Percentiles rank a stretch among this genome's conserved stretches.
Conservation (phyloP, 2,888 invertebrate genomes). For the Anodontia alba region DNA sequence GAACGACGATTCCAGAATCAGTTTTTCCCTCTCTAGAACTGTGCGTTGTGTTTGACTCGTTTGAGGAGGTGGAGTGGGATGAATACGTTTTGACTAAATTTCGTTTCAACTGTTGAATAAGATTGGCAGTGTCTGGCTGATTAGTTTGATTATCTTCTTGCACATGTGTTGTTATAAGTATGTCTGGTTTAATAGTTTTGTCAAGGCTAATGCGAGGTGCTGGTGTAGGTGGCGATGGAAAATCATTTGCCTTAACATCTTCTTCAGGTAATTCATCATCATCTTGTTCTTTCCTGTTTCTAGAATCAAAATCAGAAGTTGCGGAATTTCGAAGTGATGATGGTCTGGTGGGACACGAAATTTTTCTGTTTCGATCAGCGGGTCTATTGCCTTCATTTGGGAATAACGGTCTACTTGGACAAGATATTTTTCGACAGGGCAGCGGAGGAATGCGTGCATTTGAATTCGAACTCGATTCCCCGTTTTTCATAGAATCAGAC, state of each 20-base stretch:
- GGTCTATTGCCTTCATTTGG: too few species aligned
- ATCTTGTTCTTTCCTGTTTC: background rate
- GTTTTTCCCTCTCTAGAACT: background rate
- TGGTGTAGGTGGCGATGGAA: background rate
- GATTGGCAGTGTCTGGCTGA: background rate
- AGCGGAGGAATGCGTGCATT: too few species aligned
- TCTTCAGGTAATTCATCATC: background rate
- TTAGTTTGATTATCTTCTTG: background rate
- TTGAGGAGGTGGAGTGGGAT: background rate
- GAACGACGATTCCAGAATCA: conserved; percentile 6
- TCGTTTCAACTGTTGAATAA: background rate
- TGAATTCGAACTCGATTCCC: too few species aligned
- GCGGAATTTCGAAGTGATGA: too few species aligned
- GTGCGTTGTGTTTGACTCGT: background rate
- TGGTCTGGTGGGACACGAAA: too few species aligned
- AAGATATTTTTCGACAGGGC: too few species aligned
- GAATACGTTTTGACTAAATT: background rate
- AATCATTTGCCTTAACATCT: too few species aligned
- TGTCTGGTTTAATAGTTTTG: background rate
- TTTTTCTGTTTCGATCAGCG: too few species aligned
- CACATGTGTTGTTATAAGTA: background rate
- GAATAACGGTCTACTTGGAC: too few species aligned
- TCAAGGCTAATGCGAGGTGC: background rate
- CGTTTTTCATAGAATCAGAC: too few species aligned
- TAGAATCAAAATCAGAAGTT: background rate